Evolutionary conservation across 2,888 invertebrate genomes (phyloP).

Genomic region (Eupithecia abbreviata): DNA sequence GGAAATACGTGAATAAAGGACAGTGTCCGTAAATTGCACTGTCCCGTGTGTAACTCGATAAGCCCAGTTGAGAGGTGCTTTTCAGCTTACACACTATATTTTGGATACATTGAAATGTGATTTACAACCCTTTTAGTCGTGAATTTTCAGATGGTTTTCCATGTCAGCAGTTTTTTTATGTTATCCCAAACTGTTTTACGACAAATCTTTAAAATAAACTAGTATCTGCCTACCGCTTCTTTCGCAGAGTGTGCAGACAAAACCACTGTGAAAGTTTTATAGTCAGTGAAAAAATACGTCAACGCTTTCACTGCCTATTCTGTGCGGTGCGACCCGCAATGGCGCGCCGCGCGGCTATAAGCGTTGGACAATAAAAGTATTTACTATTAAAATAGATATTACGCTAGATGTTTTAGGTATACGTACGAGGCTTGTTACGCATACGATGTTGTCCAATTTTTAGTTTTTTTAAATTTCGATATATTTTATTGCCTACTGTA

Average conservation of each 20-base stretch:
- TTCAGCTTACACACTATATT: constrained; percentile 34
- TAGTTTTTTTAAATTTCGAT: too few species aligned
- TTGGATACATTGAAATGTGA: constrained; percentile 33
- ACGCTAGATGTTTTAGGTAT: too few species aligned
- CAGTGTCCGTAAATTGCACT: constrained; percentile 34
- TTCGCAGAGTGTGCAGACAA: background rate
- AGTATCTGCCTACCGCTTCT: background rate
- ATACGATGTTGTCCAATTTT: too few species aligned
- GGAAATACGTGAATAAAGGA: constrained; percentile 29
- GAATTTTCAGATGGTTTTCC: constrained; percentile 14
- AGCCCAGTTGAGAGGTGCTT: constrained; percentile 35
- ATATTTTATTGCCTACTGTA: too few species aligned
- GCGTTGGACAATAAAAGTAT: too few species aligned
- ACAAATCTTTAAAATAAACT: background rate
- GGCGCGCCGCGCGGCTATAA: too few species aligned
- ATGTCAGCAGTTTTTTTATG: background rate
- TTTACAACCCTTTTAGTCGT: constrained; percentile 24
- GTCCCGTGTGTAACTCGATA: constrained; percentile 37
- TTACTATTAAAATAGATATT: too few species aligned
- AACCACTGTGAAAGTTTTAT: background rate
- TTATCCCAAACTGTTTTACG: background rate
- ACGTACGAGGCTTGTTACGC: too few species aligned
- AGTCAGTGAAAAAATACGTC: background rate
- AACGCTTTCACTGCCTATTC: too few species aligned
- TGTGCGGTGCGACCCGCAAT: too few species aligned